Conservation (phyloP, 1,140 invertebrate genomes). For the Argopecten irradians region DNA sequence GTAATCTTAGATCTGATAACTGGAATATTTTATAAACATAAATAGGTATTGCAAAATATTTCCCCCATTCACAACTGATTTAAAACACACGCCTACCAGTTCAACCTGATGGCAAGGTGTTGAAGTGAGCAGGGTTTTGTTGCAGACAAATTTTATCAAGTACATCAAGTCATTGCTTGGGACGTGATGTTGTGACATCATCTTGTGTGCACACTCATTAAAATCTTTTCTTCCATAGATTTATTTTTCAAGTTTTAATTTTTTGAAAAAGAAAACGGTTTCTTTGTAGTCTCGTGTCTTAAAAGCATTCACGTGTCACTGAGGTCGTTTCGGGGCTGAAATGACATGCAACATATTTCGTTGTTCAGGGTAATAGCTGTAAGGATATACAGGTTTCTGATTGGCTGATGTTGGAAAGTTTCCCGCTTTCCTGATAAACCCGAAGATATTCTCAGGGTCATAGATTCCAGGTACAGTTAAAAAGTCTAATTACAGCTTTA, state of each 20-base stretch:
- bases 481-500: background rate
- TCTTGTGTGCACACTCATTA: background rate
- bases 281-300: background rate
- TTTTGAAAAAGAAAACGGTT: conserved; percentile 1
- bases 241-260: background rate
- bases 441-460: background rate
- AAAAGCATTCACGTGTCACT: background rate
- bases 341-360: conserved; percentile 5
- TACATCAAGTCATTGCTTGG: background rate
- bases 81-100: background rate
- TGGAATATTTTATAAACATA: background rate
- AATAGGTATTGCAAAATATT: background rate
- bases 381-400: background rate
- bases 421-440: background rate
- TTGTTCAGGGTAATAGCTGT: background rate
- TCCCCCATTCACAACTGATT: background rate
- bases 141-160: background rate
- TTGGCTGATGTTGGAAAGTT: background rate
- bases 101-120: background rate
- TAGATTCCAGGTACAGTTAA: background rate
- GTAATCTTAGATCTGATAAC: background rate
- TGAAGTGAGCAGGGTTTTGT: background rate
- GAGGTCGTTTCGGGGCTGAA: conserved; percentile 6
- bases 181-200: background rate
- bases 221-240: background rate